Conservation (phyloP, 2,888 invertebrate species). For the Graphium colonna region DNA sequence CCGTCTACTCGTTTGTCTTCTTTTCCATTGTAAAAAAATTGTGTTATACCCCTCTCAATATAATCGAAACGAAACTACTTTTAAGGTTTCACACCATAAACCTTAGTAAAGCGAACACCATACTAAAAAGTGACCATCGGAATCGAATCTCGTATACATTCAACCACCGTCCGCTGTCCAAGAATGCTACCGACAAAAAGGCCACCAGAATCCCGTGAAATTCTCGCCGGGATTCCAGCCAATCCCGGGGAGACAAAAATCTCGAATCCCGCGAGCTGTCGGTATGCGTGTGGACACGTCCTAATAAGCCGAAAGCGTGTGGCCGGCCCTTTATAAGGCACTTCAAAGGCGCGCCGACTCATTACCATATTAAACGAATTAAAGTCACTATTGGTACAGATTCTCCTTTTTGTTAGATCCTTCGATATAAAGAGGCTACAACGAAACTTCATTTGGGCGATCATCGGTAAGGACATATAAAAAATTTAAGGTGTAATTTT, state of each 20-base stretch:
- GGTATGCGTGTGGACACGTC: conserved; percentile 47
- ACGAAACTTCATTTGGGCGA: too few species aligned
- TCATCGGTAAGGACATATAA: too few species aligned
- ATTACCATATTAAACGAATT: conserved; percentile 62
- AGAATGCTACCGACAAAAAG: too few species aligned
- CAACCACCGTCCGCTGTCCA: too few species aligned
- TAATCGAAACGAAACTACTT: too few species aligned
- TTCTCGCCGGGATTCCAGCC: conserved; percentile 41
- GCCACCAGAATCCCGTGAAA: conserved; percentile 41
- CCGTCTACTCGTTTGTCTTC: too few species aligned
- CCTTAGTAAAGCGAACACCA: too few species aligned
- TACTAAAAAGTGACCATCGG: conserved; percentile 55
- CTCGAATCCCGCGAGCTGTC: conserved; percentile 53
- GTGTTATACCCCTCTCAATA: too few species aligned
- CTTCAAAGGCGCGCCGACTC: conserved; percentile 43
- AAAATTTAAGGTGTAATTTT: too few species aligned
- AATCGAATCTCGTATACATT: not conserved
- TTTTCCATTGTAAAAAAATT: too few species aligned
- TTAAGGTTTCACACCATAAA: too few species aligned
- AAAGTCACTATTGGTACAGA: conserved; percentile 28
- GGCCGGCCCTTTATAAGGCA: conserved; percentile 45
- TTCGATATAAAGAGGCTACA: too few species aligned
- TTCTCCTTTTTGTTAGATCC: conserved; percentile 21
- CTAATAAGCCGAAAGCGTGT: conserved; percentile 26
- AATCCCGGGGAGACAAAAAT: conserved; percentile 47